Conservation (phyloP, 2,797 vertebrate genomes). For the Rhinatrema bivittatum region DNA sequence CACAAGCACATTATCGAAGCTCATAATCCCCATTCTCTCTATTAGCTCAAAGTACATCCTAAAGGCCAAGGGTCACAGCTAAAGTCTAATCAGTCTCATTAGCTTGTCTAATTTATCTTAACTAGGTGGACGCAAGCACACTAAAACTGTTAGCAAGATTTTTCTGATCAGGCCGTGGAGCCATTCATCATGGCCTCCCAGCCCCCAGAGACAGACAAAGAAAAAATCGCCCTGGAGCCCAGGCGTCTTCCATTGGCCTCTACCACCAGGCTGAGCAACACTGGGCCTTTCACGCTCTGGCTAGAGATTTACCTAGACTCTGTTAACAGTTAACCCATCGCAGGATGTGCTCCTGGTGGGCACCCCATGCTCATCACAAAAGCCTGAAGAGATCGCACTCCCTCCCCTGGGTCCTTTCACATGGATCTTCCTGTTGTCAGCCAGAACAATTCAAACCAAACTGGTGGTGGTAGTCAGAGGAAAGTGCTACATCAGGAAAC, state of each 20-base stretch:
- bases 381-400: constrained; percentile 2
- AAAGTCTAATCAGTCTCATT: constrained; percentile 79
- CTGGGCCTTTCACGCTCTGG: rapidly evolving
- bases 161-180: constrained; percentile 61
- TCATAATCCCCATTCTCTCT: constrained; percentile 67
- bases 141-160: constrained; percentile 69
- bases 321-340: constrained; percentile 57
- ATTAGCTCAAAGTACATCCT: constrained; percentile 59
- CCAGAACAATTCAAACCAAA: constrained; percentile 7
- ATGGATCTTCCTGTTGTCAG: constrained; percentile 16
- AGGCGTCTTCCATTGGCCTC: constrained; percentile 27
- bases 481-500: neutral
- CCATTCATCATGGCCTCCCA: constrained; percentile 78
- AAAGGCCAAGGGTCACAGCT: constrained; percentile 65
- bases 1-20: constrained; percentile 75
- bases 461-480: neutral
- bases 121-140: constrained; percentile 64
- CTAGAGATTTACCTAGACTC: constrained; percentile 5
- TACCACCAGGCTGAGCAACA: constrained; percentile 2
- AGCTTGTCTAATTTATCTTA: constrained; percentile 74
- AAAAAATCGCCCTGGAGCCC: constrained; percentile 35
- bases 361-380: neutral
- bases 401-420: constrained; percentile 11
- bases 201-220: constrained; percentile 60
- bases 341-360: constrained; percentile 27